Percentiles rank a stretch among this genome's conserved stretches.
These are phyloP conservation scores for Zophobas atratus DNA, from an alignment of 1,140 invertebrate genomes.

Conservation along the genomic window DNA sequence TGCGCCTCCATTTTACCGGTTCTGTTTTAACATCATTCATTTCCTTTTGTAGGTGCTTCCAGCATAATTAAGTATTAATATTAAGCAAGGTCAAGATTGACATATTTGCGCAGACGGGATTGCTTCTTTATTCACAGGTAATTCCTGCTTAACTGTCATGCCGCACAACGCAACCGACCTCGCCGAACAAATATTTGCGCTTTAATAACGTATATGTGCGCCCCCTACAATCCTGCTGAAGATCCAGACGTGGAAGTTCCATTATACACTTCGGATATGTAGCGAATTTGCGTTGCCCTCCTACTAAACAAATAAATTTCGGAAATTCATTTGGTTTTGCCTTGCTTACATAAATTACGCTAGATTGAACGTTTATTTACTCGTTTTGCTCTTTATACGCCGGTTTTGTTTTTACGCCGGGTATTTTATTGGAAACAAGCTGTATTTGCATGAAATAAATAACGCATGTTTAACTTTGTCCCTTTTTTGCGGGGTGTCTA, in stretches of 20 bases:
- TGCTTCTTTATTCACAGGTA: slow-evolving; percentile 61
- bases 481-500: neutral
- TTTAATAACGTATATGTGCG: slow-evolving; percentile 28
- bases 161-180: neutral
- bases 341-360: slow-evolving; percentile 39
- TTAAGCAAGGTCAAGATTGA: too few species aligned
- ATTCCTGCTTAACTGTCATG: slow-evolving; percentile 33
- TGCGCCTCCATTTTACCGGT: too few species aligned
- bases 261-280: slow-evolving; percentile 2
- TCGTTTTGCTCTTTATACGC: slow-evolving; percentile 25
- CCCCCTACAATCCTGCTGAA: slow-evolving; percentile 13
- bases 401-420: slow-evolving; percentile 20
- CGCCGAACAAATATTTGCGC: slow-evolving; percentile 21
- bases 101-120: too few species aligned
- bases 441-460: slow-evolving; percentile 20
- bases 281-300: neutral
- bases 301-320: slow-evolving; percentile 25
- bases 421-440: slow-evolving; percentile 5
- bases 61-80: too few species aligned
- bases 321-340: slow-evolving; percentile 15
- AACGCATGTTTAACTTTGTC: slow-evolving; percentile 4
- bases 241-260: neutral
- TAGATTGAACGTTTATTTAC: slow-evolving; percentile 33
- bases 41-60: too few species aligned
- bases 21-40: too few species aligned